Evolutionary conservation across 30 jellyfish, hydroid and myxozoan species (phyloP).

Genomic region (Phacellophora camtschatica): DNA sequence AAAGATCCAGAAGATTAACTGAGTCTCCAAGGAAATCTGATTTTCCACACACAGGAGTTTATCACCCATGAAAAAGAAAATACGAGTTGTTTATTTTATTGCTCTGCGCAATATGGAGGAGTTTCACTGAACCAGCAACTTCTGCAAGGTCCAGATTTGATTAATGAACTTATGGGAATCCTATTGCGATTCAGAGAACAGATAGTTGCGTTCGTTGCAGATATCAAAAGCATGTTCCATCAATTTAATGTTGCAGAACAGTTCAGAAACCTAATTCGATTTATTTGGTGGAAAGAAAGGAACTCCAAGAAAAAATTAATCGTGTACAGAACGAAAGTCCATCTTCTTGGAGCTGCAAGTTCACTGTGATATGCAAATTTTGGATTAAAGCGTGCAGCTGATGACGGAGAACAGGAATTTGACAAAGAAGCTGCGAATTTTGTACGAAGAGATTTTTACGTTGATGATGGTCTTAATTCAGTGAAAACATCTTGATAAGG

Average conservation of each 20-base stretch:
- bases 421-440: constrained; percentile 15
- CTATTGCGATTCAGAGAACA: neutral
- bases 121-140: constrained; percentile 22
- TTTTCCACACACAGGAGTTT: constrained; percentile 34
- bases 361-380: constrained; percentile 10
- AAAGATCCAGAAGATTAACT: constrained; percentile 4
- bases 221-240: neutral
- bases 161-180: constrained; percentile 17
- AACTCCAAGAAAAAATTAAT: neutral
- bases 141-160: constrained; percentile 31
- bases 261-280: neutral
- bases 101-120: constrained; percentile 26
- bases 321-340: neutral
- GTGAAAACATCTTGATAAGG: neutral
- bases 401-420: neutral
- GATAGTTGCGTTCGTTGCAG: neutral
- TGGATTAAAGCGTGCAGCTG: constrained; percentile 24
- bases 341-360: neutral
- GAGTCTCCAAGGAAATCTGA: constrained; percentile 2
- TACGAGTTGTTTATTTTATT: constrained; percentile 33
- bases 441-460: constrained; percentile 14
- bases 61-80: constrained; percentile 40
- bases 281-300: neutral
- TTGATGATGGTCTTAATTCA: constrained; percentile 16
- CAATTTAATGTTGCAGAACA: neutral